phyloP scores from a whole-genome alignment of 2,888 invertebrate species.

The Apotomis turbidana region DNA sequence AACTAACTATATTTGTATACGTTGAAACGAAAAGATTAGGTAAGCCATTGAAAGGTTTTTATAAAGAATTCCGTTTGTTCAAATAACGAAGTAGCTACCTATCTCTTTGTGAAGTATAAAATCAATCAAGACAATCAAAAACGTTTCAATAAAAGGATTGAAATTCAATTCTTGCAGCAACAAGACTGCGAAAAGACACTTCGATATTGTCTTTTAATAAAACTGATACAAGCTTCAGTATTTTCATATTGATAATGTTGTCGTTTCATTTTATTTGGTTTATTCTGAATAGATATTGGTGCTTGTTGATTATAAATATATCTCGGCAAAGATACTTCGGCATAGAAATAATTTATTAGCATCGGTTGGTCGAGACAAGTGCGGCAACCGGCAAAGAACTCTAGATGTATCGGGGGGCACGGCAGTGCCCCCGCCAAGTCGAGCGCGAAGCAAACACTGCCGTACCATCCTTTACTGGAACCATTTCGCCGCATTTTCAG shows the following conservation, averaged over 20 bases:
- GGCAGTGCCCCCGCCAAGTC: too few relatives aligned
- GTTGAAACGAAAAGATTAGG: neutral
- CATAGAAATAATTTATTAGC: too few relatives aligned
- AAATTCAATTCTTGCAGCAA: slow-evolving; percentile 6
- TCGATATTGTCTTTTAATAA: neutral
- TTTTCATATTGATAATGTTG: neutral
- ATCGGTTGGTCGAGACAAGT: too few relatives aligned
- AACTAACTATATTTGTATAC: neutral
- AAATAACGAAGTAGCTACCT: slow-evolving; percentile 5
- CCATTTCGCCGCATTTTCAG: too few relatives aligned
- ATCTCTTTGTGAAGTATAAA: slow-evolving; percentile 6
- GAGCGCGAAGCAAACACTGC: too few relatives aligned
- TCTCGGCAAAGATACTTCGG: too few relatives aligned
- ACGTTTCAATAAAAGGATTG: slow-evolving; percentile 16
- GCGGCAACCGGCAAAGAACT: too few relatives aligned
- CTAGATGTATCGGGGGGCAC: too few relatives aligned
- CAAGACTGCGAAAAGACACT: neutral
- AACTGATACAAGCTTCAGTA: neutral
- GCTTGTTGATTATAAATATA: too few relatives aligned
- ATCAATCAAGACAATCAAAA: slow-evolving; percentile 10
- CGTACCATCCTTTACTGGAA: too few relatives aligned
- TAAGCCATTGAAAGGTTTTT: slow-evolving; percentile 2
- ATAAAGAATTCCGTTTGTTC: slow-evolving; percentile 1
- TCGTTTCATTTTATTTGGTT: too few relatives aligned
- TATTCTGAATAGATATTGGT: too few relatives aligned